Evolutionary conservation across 2,888 invertebrate genomes (phyloP).

Genomic region (Thymelicus lineola): DNA sequence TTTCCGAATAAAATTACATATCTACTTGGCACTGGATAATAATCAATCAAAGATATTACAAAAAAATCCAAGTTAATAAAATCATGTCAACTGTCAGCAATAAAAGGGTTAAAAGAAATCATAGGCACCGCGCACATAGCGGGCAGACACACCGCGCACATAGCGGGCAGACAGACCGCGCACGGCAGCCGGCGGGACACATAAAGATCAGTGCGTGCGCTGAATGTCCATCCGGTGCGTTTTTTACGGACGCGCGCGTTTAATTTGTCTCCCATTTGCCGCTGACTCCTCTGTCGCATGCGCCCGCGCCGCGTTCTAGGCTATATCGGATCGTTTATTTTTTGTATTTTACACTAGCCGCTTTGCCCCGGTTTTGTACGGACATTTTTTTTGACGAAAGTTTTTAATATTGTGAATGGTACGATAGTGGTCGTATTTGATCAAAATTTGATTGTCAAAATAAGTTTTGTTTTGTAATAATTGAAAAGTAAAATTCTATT

Average conservation of each 20-base stretch:
- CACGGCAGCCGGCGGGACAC: slow-evolving; percentile 43
- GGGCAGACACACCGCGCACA: slow-evolving; percentile 33
- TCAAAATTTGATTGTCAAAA: too few relatives aligned
- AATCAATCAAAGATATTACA: too few relatives aligned
- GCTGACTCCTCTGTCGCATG: slow-evolving; percentile 50
- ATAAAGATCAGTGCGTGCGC: slow-evolving; percentile 61
- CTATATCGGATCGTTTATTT: background rate
- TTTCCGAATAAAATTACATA: too few relatives aligned
- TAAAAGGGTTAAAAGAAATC: background rate
- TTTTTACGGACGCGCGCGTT: slow-evolving; percentile 48
- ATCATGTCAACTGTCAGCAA: background rate
- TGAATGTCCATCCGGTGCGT: slow-evolving; percentile 57
- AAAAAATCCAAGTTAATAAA: background rate
- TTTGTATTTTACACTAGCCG: background rate
- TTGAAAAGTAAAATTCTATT: too few relatives aligned
- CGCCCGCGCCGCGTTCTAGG: slow-evolving; percentile 7
- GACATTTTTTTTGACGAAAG: too few relatives aligned
- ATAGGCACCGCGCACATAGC: slow-evolving; percentile 5
- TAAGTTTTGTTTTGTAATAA: too few relatives aligned
- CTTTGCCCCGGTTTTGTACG: background rate
- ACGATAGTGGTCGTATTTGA: too few relatives aligned
- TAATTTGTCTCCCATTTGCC: slow-evolving; percentile 77
- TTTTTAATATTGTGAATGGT: too few relatives aligned
- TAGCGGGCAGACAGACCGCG: slow-evolving; percentile 34
- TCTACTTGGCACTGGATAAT: too few relatives aligned